phyloP scores from a whole-genome alignment of 1,140 invertebrate species.

The Ooceraea biroi region DNA sequence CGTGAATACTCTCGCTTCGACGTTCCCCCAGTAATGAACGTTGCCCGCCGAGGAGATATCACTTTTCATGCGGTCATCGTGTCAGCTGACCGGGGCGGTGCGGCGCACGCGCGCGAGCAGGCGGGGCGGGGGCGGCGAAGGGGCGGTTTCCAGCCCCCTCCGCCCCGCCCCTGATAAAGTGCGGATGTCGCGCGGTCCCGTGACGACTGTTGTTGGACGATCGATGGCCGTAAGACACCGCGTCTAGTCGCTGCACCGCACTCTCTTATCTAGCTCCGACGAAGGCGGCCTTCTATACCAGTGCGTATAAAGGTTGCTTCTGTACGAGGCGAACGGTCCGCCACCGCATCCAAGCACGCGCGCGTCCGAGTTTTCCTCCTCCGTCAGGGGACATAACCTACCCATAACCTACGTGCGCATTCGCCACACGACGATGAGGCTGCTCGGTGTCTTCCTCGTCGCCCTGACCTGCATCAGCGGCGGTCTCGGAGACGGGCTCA shows the following conservation, averaged over 20 bases:
- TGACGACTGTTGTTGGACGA: conserved; percentile 71
- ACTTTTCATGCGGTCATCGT: conserved; percentile 62
- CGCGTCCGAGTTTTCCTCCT: background rate
- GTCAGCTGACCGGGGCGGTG: conserved; percentile 72
- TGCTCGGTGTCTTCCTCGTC: conserved; percentile 67
- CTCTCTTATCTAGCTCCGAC: conserved; percentile 71
- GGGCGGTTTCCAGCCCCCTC: background rate
- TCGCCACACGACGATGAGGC: conserved; percentile 70
- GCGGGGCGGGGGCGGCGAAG: background rate
- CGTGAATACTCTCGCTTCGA: conserved; percentile 87
- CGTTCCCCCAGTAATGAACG: conserved; percentile 83
- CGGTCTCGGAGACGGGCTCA: conserved; percentile 71
- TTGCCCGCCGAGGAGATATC: conserved; percentile 29
- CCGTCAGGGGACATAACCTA: conserved; percentile 18
- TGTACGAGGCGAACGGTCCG: conserved; percentile 52
- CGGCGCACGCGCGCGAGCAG: conserved; percentile 62
- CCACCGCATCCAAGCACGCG: background rate
- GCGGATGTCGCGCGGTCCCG: conserved; percentile 56
- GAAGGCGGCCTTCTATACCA: conserved; percentile 92
- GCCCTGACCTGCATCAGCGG: conserved; percentile 67
- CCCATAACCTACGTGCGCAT: background rate
- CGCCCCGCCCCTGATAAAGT: conserved; percentile 50
- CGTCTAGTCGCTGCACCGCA: conserved; percentile 67
- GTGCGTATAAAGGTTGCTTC: conserved; percentile 93
- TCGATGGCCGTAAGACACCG: conserved; percentile 76